These are phyloP conservation scores for Melanotaenia parkinsoni DNA, from an alignment of 2,797 vertebrate genomes.

Conservation along the genomic window DNA sequence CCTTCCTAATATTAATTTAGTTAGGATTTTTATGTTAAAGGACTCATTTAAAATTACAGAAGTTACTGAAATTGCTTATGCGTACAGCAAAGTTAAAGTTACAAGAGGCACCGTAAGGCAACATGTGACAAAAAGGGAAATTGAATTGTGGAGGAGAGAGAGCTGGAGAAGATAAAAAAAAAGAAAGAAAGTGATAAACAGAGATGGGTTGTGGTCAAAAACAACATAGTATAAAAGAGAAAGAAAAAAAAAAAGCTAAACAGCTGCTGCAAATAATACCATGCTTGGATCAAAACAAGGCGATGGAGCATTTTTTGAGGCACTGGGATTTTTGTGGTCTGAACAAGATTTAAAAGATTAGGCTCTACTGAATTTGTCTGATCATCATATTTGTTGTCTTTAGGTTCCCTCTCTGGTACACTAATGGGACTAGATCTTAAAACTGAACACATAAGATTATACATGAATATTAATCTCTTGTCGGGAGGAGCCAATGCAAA, in stretches of 20 bases:
- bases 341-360: conserved; percentile 84
- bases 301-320: conserved; percentile 67
- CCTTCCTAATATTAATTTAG: neutral
- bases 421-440: conserved; percentile 39
- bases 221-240: conserved; percentile 49
- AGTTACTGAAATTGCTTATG: conserved; percentile 9
- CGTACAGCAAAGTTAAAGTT: neutral
- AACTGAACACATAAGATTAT: conserved; percentile 44
- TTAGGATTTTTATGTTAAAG: neutral
- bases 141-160: conserved; percentile 7
- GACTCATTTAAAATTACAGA: conserved; percentile 14
- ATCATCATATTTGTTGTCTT: conserved; percentile 63
- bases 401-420: conserved; percentile 30
- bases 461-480: conserved; percentile 35
- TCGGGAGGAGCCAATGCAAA: conserved; percentile 16
- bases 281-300: conserved; percentile 76
- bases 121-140: conserved; percentile 19
- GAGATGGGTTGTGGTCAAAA: conserved; percentile 56
- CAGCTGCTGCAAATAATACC: conserved; percentile 71
- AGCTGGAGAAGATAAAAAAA: conserved; percentile 15
- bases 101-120: conserved; percentile 23
- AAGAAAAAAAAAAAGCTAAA: conserved; percentile 31
- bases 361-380: conserved; percentile 72
- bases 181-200: conserved; percentile 18
- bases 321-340: conserved; percentile 68